phyloP scores from a whole-genome alignment of 2,113 vertebrate genomes.

The Anser brachyrhynchus region DNA sequence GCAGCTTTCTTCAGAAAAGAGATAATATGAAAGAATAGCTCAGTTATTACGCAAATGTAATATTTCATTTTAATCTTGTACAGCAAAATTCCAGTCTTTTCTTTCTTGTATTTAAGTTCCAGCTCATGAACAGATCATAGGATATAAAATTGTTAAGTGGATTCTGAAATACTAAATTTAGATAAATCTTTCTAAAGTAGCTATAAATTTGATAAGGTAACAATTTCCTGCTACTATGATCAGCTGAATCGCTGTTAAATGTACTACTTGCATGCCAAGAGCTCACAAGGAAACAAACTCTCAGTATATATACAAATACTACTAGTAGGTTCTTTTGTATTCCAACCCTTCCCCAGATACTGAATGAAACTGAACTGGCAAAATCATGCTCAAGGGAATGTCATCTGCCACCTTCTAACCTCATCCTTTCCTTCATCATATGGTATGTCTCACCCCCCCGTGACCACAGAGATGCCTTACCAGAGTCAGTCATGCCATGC shows the following conservation, averaged over 20 bases:
- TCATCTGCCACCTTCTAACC: not conserved
- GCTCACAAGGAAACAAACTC: not conserved
- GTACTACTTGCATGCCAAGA: not conserved
- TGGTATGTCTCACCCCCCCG: too few species aligned
- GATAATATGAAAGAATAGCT: not conserved
- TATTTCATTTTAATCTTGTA: not conserved
- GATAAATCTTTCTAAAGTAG: not conserved
- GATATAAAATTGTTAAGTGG: not conserved
- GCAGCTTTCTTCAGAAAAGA: not conserved
- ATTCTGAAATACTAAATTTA: constrained; percentile 8
- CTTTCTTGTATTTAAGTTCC: not conserved
- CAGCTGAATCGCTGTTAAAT: not conserved
- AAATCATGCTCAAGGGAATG: not conserved
- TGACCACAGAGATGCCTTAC: not conserved
- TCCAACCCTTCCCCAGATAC: not conserved
- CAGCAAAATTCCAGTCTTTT: not conserved
- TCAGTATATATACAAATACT: not conserved
- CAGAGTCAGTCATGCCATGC: too few species aligned
- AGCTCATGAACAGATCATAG: constrained; percentile 3
- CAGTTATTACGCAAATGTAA: not conserved
- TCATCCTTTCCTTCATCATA: not conserved
- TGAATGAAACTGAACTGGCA: not conserved
- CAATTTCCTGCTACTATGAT: not conserved
- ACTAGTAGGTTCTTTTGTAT: not conserved
- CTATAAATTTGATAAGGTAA: not conserved